Evolutionary conservation across 2,797 vertebrate genomes (phyloP), one percentile per base, ranked within the genome.

Genomic region (Chromis chromis): DNA sequence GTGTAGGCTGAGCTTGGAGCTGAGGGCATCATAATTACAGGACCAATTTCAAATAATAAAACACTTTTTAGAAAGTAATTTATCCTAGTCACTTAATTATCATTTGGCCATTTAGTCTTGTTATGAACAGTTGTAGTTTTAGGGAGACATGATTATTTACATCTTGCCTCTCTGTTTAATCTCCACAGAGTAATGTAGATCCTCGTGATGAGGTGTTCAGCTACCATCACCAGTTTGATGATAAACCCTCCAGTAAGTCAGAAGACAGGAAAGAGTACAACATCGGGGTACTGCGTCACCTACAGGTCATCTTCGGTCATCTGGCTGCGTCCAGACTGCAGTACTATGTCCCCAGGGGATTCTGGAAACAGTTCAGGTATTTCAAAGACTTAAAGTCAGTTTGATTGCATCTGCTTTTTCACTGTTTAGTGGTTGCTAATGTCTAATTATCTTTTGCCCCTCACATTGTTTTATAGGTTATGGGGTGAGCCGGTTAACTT

Each of bases 341-440:
- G 85, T 99, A 99, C 94, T 99, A 99, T 4, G 97, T 99, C 74
- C 98, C 98, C 27, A 95, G 98, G 89, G 98, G 98, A 52, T 99
- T 99, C 95, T 99, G 98, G 98, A 99, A 99, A 87, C 98, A 99
- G 74, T 99, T 99, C 84, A 96, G 98, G 98, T 99, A 95, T 71
- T 66, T 75, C 0, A 72, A 31, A 49, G 12, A 14, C 5, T 57
- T 10, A 5, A 3, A 31, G 6, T 52, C 1, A 22, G 40, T 50
- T 53, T 39, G 5, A 44, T 46, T 27, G 13, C 2, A 3, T 46
- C 4, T 31, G 3, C 2, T 4, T 39, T 76, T 53, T 25, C 1
- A 3, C 7, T 25, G 1, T 14, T 28, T 22, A 53, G 4, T 7
- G 13, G 3, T 46, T 53, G 12, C 42, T 33, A 1, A 52, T 42